Conservation (phyloP, 2,888 invertebrate genomes). For the Apotomis turbidana region DNA sequence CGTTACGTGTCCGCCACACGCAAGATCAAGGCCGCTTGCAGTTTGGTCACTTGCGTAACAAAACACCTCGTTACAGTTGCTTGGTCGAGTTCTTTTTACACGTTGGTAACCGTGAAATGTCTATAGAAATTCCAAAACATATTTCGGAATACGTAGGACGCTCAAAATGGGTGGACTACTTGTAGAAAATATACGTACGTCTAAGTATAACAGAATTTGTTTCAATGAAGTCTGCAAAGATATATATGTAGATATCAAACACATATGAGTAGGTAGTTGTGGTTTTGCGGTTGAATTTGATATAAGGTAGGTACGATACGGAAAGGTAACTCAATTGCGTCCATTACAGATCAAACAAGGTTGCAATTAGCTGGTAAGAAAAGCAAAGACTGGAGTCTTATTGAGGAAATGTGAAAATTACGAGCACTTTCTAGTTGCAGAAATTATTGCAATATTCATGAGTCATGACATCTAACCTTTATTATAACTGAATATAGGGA, state of each 20-base stretch:
- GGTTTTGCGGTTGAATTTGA: slow-evolving; percentile 19
- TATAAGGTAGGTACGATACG: neutral
- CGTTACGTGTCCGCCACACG: slow-evolving; percentile 11
- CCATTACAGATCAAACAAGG: slow-evolving; percentile 2
- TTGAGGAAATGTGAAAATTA: too few species aligned
- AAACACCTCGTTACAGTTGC: slow-evolving; percentile 28
- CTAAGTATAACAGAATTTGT: neutral
- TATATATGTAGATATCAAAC: too few species aligned
- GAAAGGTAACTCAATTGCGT: neutral
- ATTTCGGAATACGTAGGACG: neutral
- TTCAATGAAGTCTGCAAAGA: neutral
- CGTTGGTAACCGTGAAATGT: slow-evolving; percentile 13
- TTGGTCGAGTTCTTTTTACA: slow-evolving; percentile 19
- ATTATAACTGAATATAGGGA: too few species aligned
- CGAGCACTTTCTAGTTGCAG: too few species aligned
- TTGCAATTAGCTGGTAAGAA: neutral
- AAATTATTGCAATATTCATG: too few species aligned
- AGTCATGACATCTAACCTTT: too few species aligned
- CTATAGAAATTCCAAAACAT: slow-evolving; percentile 13
- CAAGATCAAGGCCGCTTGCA: slow-evolving; percentile 63
- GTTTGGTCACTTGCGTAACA: slow-evolving; percentile 46
- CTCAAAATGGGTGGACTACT: neutral
- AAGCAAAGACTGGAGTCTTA: too few species aligned
- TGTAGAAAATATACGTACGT: too few species aligned
- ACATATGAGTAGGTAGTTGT: neutral